These are phyloP conservation scores for Alaudala cheleensis DNA, from an alignment of 2,113 vertebrate species.

Conservation along the genomic window DNA sequence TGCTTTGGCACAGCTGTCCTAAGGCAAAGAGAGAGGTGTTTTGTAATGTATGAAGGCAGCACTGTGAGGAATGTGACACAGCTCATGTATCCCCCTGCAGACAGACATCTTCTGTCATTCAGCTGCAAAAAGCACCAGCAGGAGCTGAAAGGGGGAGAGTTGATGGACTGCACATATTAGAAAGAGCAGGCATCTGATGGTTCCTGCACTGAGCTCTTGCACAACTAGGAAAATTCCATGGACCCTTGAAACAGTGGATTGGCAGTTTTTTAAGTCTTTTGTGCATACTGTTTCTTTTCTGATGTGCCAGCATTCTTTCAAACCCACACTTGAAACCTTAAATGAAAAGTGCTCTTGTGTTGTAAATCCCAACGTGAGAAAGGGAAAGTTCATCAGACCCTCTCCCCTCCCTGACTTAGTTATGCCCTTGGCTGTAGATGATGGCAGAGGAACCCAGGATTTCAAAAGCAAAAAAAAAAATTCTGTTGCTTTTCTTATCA, in stretches of 20 bases:
- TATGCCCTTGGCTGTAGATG: background rate
- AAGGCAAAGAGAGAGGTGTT: background rate
- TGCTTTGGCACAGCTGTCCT: background rate
- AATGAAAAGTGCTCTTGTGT: background rate
- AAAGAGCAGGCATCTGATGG: background rate
- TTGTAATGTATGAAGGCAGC: background rate
- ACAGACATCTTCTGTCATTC: background rate
- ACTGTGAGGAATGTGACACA: background rate
- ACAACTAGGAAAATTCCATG: background rate
- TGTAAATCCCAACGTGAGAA: background rate
- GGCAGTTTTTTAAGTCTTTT: background rate
- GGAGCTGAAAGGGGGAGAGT: background rate
- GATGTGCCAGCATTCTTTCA: background rate
- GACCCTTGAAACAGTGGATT: background rate
- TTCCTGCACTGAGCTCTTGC: background rate
- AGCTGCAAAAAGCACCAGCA: background rate
- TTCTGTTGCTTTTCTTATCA: background rate
- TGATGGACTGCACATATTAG: background rate
- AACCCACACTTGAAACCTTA: background rate
- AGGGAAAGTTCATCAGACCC: background rate
- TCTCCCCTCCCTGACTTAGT: background rate
- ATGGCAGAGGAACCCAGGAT: background rate
- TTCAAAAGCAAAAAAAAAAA: background rate
- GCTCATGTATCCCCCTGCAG: background rate
- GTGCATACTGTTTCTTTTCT: background rate